Evolutionary conservation across 2,888 invertebrate species (phyloP).

Genomic region (Pyralis farinalis): DNA sequence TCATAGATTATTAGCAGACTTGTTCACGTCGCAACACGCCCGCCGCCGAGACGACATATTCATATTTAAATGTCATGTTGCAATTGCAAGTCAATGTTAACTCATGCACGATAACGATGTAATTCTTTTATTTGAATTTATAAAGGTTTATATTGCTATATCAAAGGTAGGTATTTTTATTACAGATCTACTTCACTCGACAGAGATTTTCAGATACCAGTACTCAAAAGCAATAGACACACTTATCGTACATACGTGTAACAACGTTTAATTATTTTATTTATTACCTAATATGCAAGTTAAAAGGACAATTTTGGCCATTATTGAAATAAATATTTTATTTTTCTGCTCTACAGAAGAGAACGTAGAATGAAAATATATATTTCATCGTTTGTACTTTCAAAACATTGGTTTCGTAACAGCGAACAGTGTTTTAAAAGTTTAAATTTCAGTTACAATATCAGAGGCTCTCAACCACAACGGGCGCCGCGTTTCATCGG

Average conservation of each 20-base stretch:
- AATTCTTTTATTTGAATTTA: slow-evolving; percentile 15
- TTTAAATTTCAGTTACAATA: slow-evolving; percentile 30
- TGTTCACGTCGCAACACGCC: slow-evolving; percentile 37
- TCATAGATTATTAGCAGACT: slow-evolving; percentile 66
- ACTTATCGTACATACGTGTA: no score
- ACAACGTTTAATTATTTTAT: no score
- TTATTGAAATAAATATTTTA: no score
- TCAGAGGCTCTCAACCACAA: slow-evolving; percentile 38
- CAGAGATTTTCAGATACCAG: no score
- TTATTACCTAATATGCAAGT: no score
- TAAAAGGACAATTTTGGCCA: no score
- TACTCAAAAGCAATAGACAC: no score
- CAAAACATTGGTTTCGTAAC: slow-evolving; percentile 22
- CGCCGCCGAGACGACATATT: slow-evolving; percentile 50
- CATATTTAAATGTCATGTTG: slow-evolving; percentile 75
- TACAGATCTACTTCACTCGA: no score
- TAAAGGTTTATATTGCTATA: not conserved
- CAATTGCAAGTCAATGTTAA: slow-evolving; percentile 38
- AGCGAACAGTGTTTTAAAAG: slow-evolving; percentile 34
- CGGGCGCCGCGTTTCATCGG: slow-evolving; percentile 38
- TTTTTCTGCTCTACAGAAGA: no score
- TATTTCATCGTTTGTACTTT: slow-evolving; percentile 20
- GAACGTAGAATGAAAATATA: no score
- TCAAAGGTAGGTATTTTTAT: no score
- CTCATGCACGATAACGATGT: slow-evolving; percentile 41